phyloP scores from a whole-genome alignment of 1,140 invertebrate genomes.

The Conopomorpha cramerella region DNA sequence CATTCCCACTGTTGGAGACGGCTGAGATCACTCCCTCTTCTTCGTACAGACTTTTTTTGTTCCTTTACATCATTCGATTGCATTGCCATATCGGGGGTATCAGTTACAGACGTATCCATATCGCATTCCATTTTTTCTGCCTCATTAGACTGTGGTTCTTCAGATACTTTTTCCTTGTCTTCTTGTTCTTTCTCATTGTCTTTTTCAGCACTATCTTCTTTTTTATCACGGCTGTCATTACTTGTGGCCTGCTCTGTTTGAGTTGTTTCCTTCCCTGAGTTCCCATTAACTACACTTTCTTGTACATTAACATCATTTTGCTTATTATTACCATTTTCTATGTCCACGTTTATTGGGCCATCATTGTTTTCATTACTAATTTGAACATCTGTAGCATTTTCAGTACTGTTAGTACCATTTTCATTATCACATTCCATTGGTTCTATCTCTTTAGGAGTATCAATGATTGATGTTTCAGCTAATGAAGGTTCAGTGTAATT shows the following conservation, averaged over 20 bases:
- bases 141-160: no score
- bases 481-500: constrained; percentile 23
- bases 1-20: constrained; percentile 74
- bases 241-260: no score
- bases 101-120: constrained; percentile 17
- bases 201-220: no score
- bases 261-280: no score
- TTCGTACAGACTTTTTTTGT: constrained; percentile 63
- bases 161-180: constrained; percentile 39
- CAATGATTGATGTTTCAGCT: constrained; percentile 22
- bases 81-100: constrained; percentile 14
- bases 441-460: constrained; percentile 20
- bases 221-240: no score
- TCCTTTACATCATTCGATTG: constrained; percentile 44
- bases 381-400: no score
- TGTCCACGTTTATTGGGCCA: no score
- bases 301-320: no score
- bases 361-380: constrained; percentile 47
- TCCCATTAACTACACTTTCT: no score
- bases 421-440: constrained; percentile 22
- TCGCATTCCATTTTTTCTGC: constrained; percentile 47
- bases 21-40: constrained; percentile 68
- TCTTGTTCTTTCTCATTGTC: no score
- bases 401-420: constrained; percentile 28
- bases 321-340: no score